Conservation (phyloP, 1,140 invertebrate species). For the Dolichoris vasculosae region DNA sequence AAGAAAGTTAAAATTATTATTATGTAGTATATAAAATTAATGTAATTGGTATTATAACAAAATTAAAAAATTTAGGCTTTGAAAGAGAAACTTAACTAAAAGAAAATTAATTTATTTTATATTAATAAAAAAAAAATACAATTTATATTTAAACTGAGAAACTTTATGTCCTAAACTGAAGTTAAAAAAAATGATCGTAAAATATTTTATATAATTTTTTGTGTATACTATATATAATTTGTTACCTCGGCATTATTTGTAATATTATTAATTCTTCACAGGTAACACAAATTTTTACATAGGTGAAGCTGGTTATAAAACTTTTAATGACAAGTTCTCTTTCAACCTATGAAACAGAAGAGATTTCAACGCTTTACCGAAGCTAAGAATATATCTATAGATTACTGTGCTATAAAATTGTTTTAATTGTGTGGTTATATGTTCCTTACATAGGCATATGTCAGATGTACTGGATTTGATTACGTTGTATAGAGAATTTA, state of each 20-base stretch:
- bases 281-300: not conserved
- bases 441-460: not conserved
- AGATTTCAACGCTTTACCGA: not conserved
- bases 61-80: no score
- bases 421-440: not conserved
- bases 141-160: no score
- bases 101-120: no score
- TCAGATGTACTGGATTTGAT: not conserved
- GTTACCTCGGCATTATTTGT: not conserved
- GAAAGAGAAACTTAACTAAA: no score
- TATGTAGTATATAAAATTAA: no score
- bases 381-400: not conserved
- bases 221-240: not conserved
- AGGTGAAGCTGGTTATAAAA: not conserved
- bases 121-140: no score
- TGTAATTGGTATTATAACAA: no score
- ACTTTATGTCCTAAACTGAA: not conserved
- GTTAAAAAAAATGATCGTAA: not conserved
- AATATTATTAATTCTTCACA: not conserved
- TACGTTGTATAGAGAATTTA: not conserved
- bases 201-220: not conserved
- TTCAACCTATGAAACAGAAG: not conserved
- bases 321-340: not conserved
- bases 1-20: no score
- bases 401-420: not conserved